These are phyloP conservation scores for Aramus guarauna DNA, from an alignment of 2,113 vertebrate genomes.

Conservation along the genomic window DNA sequence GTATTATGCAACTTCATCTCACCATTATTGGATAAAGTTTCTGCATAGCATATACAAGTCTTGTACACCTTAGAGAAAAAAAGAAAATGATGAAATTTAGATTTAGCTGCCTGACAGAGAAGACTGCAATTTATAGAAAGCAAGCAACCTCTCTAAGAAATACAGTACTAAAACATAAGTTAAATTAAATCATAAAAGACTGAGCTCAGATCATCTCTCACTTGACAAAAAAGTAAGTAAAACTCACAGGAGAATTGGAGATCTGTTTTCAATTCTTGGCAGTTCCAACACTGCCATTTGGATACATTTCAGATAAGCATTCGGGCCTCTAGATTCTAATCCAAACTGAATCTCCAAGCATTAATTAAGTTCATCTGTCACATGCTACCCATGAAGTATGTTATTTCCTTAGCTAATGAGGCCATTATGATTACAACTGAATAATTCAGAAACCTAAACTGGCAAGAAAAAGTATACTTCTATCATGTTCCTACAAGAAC, in stretches of 20 bases:
- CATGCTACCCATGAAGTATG: constrained; percentile 17
- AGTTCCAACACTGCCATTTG: not conserved
- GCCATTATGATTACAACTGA: constrained; percentile 13
- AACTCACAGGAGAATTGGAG: not conserved
- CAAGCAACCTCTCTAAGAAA: not conserved
- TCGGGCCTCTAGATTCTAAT: not conserved
- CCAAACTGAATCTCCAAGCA: constrained; percentile 21
- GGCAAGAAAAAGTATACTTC: not conserved
- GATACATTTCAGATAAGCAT: constrained; percentile 24
- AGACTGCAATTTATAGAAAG: not conserved
- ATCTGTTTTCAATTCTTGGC: constrained; percentile 2
- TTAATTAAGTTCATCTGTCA: constrained; percentile 58
- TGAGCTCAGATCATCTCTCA: not conserved
- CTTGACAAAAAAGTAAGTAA: not conserved
- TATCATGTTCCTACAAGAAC: not conserved
- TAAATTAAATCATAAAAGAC: not conserved
- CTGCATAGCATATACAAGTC: not conserved
- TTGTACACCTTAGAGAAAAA: not conserved
- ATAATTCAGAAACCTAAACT: constrained; percentile 28
- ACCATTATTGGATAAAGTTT: not conserved
- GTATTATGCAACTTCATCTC: not conserved
- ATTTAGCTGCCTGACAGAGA: not conserved
- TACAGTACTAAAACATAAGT: not conserved
- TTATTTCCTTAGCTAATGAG: constrained; percentile 31
- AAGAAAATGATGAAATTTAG: not conserved